Percentiles rank a stretch among this genome's conserved stretches.
Evolutionary conservation across 2,113 vertebrate species (phyloP).

Genomic region (Pteronura brasiliensis): DNA sequence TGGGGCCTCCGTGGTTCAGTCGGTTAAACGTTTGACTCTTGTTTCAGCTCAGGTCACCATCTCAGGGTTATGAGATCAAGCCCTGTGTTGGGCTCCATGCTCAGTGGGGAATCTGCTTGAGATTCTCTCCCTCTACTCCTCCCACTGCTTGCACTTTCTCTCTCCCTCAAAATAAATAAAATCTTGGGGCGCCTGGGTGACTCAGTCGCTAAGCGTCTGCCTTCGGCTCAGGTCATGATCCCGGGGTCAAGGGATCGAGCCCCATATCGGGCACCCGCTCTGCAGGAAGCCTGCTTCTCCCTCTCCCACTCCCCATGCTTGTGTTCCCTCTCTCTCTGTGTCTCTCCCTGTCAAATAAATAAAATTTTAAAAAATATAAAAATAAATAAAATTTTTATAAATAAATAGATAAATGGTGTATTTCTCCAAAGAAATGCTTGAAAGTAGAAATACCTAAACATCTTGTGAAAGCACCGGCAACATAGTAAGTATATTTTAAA

Average conservation of each 20-base stretch:
- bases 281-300: too few species aligned
- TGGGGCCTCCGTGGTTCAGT: background rate
- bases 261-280: too few species aligned
- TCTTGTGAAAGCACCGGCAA: background rate
- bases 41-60: background rate
- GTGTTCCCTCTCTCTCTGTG: too few species aligned
- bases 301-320: too few species aligned
- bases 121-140: background rate
- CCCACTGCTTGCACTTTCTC: background rate
- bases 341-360: too few species aligned
- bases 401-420: background rate
- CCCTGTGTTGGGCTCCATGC: background rate
- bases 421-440: slow-evolving; percentile 7
- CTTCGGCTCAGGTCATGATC: too few species aligned
- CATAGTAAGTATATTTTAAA: background rate
- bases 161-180: background rate
- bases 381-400: background rate
- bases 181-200: too few species aligned
- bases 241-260: too few species aligned
- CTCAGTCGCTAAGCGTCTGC: too few species aligned
- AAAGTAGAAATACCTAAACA: background rate
- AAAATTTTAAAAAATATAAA: background rate
- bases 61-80: background rate
- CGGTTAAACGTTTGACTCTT: background rate
- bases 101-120: background rate